Base-by-base conservation (phyloP, 53 echinoderm and acorn worm species). In the Antedon mediterranea region DNA sequence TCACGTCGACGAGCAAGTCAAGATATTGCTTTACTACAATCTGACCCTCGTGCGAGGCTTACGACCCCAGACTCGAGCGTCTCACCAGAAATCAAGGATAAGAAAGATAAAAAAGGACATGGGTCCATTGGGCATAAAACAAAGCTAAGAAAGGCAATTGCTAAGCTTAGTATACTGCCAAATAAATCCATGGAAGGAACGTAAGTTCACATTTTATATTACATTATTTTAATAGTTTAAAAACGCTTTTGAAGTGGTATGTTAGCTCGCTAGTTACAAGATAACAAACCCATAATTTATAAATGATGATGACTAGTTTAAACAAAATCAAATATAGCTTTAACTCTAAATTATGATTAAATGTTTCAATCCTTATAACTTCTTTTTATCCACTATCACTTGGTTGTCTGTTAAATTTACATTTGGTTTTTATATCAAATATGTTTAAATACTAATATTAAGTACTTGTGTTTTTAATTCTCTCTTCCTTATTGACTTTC, bases 31-130 rank as follows among this genome's bases (percentile, higher is more conserved):
- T 80, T 92, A 29, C 84, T 97, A n/a, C 98, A 97, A 81, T 75
- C 90, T 3, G 91, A 97, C 72, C 98, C 98, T 5, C 84, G 86
- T n/a, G 98, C 91, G 74, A 92, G 98, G 89, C 90, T 93, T 72
- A 78, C 82, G 75, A 72, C 90, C 18, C 97, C 87, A 0, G 95
- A 95, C 79, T 79, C 91, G 29, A 82, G 81, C 28, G 82, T 83
- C 43, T 86, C 91, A n/a, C 98, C 98, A 0, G 91, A 91, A 78
- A 97, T 97, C 75, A 97, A 92, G 74, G 85, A 87, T 34, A 83
- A 90, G 30, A 86, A 86, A 71, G 91, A 97, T 23, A 90, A 93
- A 86, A 92, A 94, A 83, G 90, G 88, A 6, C 88, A 85, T 42
- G 82, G 81, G 13, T 88, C 90, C 30, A 78, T 92, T 6, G 90